These are phyloP conservation scores for Daboia siamensis DNA, from an alignment of 2,113 vertebrate species.

Conservation along the genomic window DNA sequence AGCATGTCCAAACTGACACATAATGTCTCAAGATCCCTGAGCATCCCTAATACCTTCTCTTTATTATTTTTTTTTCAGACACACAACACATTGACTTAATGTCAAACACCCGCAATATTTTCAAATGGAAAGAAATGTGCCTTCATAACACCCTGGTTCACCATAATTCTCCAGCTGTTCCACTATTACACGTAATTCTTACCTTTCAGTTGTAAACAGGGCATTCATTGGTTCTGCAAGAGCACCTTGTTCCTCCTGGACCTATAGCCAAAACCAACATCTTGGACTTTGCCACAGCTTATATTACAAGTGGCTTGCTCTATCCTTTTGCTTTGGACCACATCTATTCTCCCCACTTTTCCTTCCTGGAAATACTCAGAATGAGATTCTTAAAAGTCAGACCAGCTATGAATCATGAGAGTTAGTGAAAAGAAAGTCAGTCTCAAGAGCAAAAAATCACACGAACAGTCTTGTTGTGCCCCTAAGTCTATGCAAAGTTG, in stretches of 20 bases:
- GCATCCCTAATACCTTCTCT: neutral
- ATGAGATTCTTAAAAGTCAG: neutral
- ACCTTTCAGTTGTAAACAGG: neutral
- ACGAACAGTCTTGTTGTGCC: neutral
- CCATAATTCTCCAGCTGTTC: neutral
- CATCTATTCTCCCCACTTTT: neutral
- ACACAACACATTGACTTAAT: neutral
- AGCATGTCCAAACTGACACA: neutral
- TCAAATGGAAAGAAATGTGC: neutral
- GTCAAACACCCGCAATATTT: neutral
- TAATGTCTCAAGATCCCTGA: neutral
- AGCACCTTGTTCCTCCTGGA: neutral
- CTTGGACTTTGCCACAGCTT: neutral
- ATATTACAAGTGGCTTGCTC: neutral
- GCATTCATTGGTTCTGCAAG: neutral
- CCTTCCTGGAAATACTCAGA: neutral
- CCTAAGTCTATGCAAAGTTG: neutral
- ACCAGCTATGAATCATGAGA: neutral
- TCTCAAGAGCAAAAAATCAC: neutral
- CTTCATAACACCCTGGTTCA: neutral
- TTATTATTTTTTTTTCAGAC: neutral
- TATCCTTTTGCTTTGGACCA: neutral
- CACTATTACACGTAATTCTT: neutral
- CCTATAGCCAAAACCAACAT: neutral
- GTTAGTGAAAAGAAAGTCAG: neutral